A percentile compares a stretch with the other conserved stretches of the same genome.
These are phyloP conservation scores for Dioctria rufipes DNA, from an alignment of 2,888 invertebrate genomes.

Conservation along the genomic window DNA sequence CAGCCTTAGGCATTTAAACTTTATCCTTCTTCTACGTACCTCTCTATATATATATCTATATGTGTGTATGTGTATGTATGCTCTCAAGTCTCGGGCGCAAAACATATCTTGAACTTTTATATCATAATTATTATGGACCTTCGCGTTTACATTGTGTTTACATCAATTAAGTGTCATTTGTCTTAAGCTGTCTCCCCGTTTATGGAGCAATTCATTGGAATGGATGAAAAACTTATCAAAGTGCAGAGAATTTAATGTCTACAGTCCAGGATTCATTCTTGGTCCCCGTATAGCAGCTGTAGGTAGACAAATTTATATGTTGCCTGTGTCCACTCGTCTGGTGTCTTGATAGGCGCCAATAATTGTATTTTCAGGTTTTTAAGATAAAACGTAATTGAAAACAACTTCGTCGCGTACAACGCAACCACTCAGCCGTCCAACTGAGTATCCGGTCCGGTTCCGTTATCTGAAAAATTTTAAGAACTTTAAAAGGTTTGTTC, in stretches of 20 bases:
- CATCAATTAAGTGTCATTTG: slow-evolving; percentile 38
- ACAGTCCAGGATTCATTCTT: neutral
- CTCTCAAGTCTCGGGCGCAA: neutral
- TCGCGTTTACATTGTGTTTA: slow-evolving; percentile 12
- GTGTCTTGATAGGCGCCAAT: slow-evolving; percentile 63
- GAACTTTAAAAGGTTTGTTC: slow-evolving; percentile 58
- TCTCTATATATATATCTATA: no score
- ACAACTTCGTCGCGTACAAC: slow-evolving; percentile 49
- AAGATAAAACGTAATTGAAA: slow-evolving; percentile 63
- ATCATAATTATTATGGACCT: slow-evolving; percentile 25
- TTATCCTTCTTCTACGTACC: neutral
- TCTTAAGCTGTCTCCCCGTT: slow-evolving; percentile 28
- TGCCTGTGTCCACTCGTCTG: slow-evolving; percentile 15
- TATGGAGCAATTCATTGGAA: slow-evolving; percentile 32
- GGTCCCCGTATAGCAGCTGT: neutral
- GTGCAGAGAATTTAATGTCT: slow-evolving; percentile 11
- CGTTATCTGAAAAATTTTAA: slow-evolving; percentile 54
- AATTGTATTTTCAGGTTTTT: slow-evolving; percentile 65
- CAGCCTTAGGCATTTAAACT: neutral
- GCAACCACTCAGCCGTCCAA: slow-evolving; percentile 33
- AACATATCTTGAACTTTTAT: slow-evolving; percentile 28
- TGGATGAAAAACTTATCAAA: slow-evolving; percentile 21
- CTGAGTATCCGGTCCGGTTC: slow-evolving; percentile 56
- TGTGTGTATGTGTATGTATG: neutral
- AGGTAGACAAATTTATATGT: neutral